Percentiles rank a stretch among this genome's conserved stretches.
Evolutionary conservation across 1,140 invertebrate species (phyloP).

Genomic region (Orius insidiosus): DNA sequence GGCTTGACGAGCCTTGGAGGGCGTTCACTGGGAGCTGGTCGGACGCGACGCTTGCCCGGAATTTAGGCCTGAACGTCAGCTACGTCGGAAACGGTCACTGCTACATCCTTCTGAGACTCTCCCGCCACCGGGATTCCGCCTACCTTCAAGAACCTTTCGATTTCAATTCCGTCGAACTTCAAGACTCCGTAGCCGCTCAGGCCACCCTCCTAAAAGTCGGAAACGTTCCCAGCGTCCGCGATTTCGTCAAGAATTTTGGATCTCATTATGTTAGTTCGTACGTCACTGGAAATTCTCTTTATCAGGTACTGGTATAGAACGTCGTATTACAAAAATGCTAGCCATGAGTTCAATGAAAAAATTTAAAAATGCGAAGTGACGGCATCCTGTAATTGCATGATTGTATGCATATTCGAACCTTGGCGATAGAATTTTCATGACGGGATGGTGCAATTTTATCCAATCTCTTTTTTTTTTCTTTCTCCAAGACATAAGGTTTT

Average conservation of each 20-base stretch:
- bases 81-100: constrained; percentile 56
- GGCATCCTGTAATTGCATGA: too few relatives aligned
- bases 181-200: constrained; percentile 43
- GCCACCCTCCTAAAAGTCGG: constrained; percentile 47
- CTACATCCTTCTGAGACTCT: constrained; percentile 62
- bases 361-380: too few relatives aligned
- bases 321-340: too few relatives aligned
- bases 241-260: constrained; percentile 63
- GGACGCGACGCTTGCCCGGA: constrained; percentile 50
- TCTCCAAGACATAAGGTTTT: too few relatives aligned
- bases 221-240: constrained; percentile 49
- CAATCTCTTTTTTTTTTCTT: background rate
- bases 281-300: constrained; percentile 67
- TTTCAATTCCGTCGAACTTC: constrained; percentile 31
- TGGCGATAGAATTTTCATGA: too few relatives aligned
- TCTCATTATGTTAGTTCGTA: constrained; percentile 72
- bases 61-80: constrained; percentile 65
- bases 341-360: too few relatives aligned
- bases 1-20: constrained; percentile 60
- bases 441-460: too few relatives aligned
- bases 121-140: constrained; percentile 46
- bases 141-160: constrained; percentile 33
- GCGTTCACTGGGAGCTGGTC: constrained; percentile 72
- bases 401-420: too few relatives aligned
- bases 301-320: constrained; percentile 36